phyloP scores from a whole-genome alignment of 2,113 vertebrate species.

The Brevimyrus niger region DNA sequence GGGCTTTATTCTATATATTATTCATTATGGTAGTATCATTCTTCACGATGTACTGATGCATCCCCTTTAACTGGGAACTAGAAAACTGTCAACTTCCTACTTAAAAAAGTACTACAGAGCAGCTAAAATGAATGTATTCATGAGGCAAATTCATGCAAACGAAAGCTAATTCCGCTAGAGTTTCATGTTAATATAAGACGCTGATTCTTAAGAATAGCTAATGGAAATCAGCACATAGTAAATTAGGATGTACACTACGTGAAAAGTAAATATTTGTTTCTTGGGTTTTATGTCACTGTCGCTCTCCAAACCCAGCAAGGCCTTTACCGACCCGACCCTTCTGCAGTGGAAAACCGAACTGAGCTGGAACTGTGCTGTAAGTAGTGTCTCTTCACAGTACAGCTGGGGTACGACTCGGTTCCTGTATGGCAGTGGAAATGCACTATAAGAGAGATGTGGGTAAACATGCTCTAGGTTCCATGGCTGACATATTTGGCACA shows the following conservation, averaged over 20 bases:
- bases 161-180: not conserved
- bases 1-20: too few species aligned
- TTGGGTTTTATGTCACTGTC: too few species aligned
- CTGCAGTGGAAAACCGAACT: too few species aligned
- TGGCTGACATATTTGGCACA: not conserved
- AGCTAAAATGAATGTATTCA: not conserved
- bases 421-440: not conserved
- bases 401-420: too few species aligned
- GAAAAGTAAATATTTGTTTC: not conserved
- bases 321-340: too few species aligned
- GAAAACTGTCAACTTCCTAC: not conserved
- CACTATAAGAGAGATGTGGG: not conserved
- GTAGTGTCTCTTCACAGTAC: too few species aligned
- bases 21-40: too few species aligned
- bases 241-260: not conserved
- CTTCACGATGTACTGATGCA: too few species aligned
- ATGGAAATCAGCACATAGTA: not conserved
- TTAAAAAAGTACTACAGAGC: not conserved
- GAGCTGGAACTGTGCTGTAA: too few species aligned
- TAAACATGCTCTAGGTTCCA: not conserved
- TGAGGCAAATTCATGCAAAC: not conserved
- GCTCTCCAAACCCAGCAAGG: too few species aligned
- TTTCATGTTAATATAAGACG: not conserved
- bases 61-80: too few species aligned
- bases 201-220: not conserved